Percentiles rank a stretch among this genome's conserved stretches.
These are phyloP conservation scores for Istiophorus platypterus DNA, from an alignment of 2,113 vertebrate genomes.

Conservation along the genomic window DNA sequence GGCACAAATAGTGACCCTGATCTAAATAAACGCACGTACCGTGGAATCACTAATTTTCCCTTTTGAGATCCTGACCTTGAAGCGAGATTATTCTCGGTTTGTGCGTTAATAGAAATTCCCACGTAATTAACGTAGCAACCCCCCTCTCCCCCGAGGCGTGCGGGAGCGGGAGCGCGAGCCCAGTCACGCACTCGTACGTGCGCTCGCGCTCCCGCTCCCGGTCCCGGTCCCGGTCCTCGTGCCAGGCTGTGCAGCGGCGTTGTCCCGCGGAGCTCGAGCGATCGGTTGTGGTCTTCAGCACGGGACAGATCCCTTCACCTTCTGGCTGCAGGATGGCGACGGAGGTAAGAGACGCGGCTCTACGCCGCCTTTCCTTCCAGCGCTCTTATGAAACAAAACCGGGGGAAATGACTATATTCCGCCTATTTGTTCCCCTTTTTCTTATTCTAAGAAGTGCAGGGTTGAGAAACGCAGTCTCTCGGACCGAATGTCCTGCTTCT, in stretches of 20 bases:
- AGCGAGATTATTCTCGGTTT: slow-evolving; percentile 6
- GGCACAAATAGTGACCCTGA: background rate
- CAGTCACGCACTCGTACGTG: slow-evolving; percentile 14
- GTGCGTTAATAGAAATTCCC: slow-evolving; percentile 14
- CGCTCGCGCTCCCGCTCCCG: slow-evolving; percentile 35
- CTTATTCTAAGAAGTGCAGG: slow-evolving; percentile 24
- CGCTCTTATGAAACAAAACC: background rate
- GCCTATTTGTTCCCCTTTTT: background rate
- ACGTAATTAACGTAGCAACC: slow-evolving; percentile 10
- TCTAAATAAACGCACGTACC: slow-evolving; percentile 1
- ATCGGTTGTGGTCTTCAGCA: slow-evolving; percentile 62
- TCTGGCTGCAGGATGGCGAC: slow-evolving; percentile 80
- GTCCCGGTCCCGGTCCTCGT: too few relatives aligned
- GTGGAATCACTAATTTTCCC: background rate
- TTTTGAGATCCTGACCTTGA: slow-evolving; percentile 22
- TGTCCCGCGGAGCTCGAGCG: slow-evolving; percentile 67
- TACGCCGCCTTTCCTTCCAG: background rate
- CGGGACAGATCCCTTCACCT: slow-evolving; percentile 75
- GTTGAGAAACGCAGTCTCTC: slow-evolving; percentile 13
- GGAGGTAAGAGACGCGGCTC: slow-evolving; percentile 75
- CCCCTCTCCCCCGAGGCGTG: slow-evolving; percentile 12
- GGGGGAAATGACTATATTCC: background rate
- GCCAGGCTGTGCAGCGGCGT: slow-evolving; percentile 31
- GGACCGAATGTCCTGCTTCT: slow-evolving; percentile 33
- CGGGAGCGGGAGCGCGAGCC: slow-evolving; percentile 17